These are phyloP conservation scores for Pachycephus smyrnensis DNA, from an alignment of 2,888 invertebrate species.

Conservation along the genomic window DNA sequence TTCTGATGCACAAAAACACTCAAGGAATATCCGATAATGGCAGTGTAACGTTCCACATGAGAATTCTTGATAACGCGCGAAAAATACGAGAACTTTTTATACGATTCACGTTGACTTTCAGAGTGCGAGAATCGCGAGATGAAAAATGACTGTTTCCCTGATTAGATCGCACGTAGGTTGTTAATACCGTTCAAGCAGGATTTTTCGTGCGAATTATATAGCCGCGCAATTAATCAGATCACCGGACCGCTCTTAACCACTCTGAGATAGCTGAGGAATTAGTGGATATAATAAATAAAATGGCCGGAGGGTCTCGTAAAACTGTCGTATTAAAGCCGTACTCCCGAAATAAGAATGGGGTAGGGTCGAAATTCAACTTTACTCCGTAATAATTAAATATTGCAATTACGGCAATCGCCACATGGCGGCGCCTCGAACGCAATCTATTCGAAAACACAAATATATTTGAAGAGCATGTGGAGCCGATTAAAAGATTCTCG, in stretches of 20 bases:
- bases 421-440: too few relatives aligned
- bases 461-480: not conserved
- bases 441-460: not conserved
- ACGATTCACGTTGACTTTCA: not conserved
- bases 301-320: not conserved
- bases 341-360: not conserved
- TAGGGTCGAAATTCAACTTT: not conserved
- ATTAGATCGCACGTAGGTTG: not conserved
- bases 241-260: not conserved
- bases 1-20: not conserved
- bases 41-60: not conserved
- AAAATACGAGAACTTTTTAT: not conserved
- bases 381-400: not conserved
- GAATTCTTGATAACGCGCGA: not conserved
- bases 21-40: not conserved
- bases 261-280: not conserved
- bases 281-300: not conserved
- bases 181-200: not conserved
- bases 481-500: not conserved
- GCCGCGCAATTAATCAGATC: not conserved
- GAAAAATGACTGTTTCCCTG: too few relatives aligned
- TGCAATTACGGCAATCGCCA: not conserved
- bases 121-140: not conserved
- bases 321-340: not conserved
- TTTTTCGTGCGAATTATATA: not conserved